A percentile compares a stretch with the other conserved stretches of the same genome.
Evolutionary conservation across 2,797 vertebrate genomes (phyloP).

Genomic region (Arctocebus calabarensis): DNA sequence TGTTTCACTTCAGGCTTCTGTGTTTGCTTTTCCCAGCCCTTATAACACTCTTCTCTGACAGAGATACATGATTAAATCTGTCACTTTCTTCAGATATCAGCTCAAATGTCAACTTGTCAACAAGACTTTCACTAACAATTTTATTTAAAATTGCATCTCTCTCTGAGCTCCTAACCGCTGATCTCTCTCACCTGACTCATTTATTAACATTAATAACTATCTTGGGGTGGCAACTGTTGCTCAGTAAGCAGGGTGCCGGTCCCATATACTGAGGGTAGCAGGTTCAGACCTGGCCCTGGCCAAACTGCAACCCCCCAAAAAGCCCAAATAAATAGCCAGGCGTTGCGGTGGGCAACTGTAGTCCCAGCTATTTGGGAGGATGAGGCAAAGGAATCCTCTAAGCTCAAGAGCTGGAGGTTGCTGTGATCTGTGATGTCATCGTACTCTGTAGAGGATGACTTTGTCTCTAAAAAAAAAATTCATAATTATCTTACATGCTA

Average conservation of each 20-base stretch:
- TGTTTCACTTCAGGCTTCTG: neutral
- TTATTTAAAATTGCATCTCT: neutral
- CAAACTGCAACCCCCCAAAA: too few species aligned
- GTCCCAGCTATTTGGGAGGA: too few species aligned
- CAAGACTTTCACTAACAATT: neutral
- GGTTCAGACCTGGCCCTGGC: too few species aligned
- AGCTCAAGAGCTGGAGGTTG: too few species aligned
- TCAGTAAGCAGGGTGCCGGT: too few species aligned
- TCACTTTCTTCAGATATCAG: neutral
- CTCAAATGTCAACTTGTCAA: neutral
- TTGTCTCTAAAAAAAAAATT: neutral
- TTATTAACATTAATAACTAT: neutral
- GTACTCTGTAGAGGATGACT: too few species aligned
- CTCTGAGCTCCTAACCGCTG: neutral
- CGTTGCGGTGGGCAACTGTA: too few species aligned
- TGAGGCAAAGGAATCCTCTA: too few species aligned
- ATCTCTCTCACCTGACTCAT: neutral
- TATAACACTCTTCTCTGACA: neutral
- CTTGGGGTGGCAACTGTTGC: neutral
- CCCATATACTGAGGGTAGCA: too few species aligned
- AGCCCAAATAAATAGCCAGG: too few species aligned
- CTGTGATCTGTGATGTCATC: too few species aligned
- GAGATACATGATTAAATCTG: neutral
- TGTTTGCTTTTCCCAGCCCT: neutral
- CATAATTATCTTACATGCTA: neutral